Evolutionary conservation across 30 jellyfish, hydroid and myxozoan species (phyloP), one percentile per base, ranked within the genome.

Genomic region (Nemopilema nomurai): DNA sequence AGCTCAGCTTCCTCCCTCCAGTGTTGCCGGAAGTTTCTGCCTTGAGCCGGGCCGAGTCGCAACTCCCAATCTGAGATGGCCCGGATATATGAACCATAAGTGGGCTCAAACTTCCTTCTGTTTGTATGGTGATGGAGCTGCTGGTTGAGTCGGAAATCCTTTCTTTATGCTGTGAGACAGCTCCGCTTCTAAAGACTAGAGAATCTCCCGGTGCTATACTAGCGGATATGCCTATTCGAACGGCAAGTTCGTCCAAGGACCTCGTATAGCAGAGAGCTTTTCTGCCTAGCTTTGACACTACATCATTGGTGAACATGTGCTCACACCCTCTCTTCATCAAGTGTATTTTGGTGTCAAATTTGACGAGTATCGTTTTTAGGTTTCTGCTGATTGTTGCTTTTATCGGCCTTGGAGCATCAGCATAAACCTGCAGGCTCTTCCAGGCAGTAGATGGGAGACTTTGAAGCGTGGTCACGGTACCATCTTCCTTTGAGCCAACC

Each of bases 381-480:
- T 78, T 69, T 16, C 41, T 62, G 82, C 87, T 57, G 41, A 90
- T 28, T 66, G 71, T 76, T 19, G 97, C 97, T 1, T 69, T 19
- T 16, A 69, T 9, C 27, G 90, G 77, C 20, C 21, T 65, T 22
- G 97, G 97, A 18, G 95, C 82, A 20, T 88, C 83, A 18, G 97
- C 97, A 28, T 82, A 90, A 16, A 90, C 74, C 25, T 70, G 67
- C 51, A 90, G 18, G 0, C 16, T 30, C 23, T 22, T 18, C 93
- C 91, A 82, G 0, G 91, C 75, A 57, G 23, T 22, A 29, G 20
- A 9, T 23, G 86, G 85, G 19, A 68, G n/a, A 1, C 52, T 50
- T 9, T 20, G 51, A 16, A 74, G 28, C 19, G 28, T 71, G 16
- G 51, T 19, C 29, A 31, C 29, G 8, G 27, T 31, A 28, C 71